Evolutionary conservation across 2,113 vertebrate species (phyloP).

Genomic region (Emydura subglobosa): DNA sequence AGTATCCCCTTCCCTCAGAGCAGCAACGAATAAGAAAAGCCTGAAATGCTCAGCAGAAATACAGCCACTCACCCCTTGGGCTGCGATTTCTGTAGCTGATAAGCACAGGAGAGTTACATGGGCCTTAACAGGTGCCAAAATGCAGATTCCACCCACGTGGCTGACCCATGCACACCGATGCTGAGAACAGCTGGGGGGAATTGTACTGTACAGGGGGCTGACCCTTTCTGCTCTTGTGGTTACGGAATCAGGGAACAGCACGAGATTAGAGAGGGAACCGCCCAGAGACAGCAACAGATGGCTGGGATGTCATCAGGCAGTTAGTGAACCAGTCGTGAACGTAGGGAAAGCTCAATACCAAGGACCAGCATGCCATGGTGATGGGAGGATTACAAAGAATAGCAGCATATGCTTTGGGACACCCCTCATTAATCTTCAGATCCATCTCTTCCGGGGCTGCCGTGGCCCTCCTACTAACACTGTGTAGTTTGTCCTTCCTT

Average conservation of each 20-base stretch:
- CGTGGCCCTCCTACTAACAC: neutral
- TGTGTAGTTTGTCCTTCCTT: neutral
- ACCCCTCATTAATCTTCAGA: neutral
- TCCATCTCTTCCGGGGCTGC: neutral
- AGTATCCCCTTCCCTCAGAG: slow-evolving; percentile 21
- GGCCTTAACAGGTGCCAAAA: neutral
- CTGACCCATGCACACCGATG: neutral
- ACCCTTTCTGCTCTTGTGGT: neutral
- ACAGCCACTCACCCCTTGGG: neutral
- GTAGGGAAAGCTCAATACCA: neutral
- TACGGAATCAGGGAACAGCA: neutral
- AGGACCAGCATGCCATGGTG: neutral
- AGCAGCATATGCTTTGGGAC: neutral
- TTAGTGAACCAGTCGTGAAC: neutral
- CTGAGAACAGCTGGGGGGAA: no score
- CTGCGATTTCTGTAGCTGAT: neutral
- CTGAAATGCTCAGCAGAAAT: slow-evolving; percentile 4
- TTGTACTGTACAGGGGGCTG: neutral
- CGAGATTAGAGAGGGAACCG: neutral
- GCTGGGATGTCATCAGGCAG: neutral
- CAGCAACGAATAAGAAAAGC: slow-evolving; percentile 13
- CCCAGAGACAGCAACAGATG: neutral
- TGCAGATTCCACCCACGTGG: neutral
- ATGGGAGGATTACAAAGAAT: neutral
- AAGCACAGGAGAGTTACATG: neutral